These are phyloP conservation scores for Hipparchia sbordonii DNA, from an alignment of 2,888 invertebrate genomes.

Conservation along the genomic window DNA sequence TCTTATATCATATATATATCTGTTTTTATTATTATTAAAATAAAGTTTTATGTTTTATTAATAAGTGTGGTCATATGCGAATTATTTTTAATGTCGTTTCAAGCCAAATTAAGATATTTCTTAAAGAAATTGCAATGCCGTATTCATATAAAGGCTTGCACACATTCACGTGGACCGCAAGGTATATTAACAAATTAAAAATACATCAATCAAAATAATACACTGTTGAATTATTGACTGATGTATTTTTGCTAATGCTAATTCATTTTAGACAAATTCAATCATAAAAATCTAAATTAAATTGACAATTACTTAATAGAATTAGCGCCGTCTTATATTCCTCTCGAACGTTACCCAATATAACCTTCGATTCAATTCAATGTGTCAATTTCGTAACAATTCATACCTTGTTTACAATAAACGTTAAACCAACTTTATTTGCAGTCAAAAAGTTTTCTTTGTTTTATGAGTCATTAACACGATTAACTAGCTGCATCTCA, in stretches of 20 bases:
- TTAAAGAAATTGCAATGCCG: not conserved
- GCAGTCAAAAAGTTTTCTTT: not conserved
- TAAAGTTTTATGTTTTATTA: constrained; percentile 4
- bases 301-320: too few relatives aligned
- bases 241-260: not conserved
- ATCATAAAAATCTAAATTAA: too few relatives aligned
- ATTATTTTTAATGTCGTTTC: not conserved
- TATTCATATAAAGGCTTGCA: not conserved
- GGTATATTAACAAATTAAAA: not conserved
- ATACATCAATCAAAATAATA: not conserved
- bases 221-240: not conserved
- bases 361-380: too few relatives aligned
- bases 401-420: too few relatives aligned
- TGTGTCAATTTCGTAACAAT: too few relatives aligned
- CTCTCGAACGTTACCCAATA: too few relatives aligned
- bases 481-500: not conserved
- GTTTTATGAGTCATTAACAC: not conserved
- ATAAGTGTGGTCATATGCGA: not conserved
- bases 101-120: not conserved
- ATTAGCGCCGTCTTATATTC: too few relatives aligned
- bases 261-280: not conserved
- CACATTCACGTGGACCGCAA: not conserved
- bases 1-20: not conserved
- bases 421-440: not conserved
- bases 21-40: not conserved